Evolutionary conservation across 37 sponge, comb jelly and placozoan species (phyloP).

Genomic region (Chondrilla cf. caribensis): DNA sequence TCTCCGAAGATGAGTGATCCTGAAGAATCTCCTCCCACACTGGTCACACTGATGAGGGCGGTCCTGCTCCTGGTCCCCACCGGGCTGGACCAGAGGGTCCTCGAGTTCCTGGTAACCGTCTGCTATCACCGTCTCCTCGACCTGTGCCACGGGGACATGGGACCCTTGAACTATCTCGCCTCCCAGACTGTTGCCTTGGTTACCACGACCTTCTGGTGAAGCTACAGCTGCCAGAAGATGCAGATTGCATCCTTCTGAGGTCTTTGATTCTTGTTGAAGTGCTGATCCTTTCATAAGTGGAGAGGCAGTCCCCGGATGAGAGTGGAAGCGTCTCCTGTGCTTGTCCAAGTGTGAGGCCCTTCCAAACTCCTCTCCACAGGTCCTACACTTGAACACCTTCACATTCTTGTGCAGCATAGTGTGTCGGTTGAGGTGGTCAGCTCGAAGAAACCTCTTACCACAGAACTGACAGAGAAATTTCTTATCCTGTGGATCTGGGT

Average conservation of each 20-base stretch:
- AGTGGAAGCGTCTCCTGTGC: conserved; percentile 60
- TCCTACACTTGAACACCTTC: conserved; percentile 45
- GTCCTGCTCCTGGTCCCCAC: conserved; percentile 30
- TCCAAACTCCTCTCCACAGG: conserved; percentile 77
- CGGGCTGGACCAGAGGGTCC: not conserved
- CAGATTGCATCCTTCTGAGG: conserved; percentile 37
- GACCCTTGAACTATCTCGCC: not conserved
- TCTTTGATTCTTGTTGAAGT: not conserved
- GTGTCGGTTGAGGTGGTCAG: conserved; percentile 79
- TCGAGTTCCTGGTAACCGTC: not conserved
- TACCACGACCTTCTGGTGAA: conserved; percentile 45
- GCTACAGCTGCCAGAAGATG: conserved; percentile 75
- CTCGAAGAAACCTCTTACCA: conserved; percentile 71
- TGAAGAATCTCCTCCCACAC: conserved; percentile 62
- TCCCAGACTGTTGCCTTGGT: no score
- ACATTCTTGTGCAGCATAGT: conserved; percentile 45
- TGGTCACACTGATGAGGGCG: conserved; percentile 58
- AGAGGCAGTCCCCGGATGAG: conserved; percentile 45
- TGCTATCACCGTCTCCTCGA: conserved; percentile 12
- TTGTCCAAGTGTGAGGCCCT: conserved; percentile 71
- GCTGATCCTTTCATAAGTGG: not conserved
- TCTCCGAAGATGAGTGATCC: conserved; percentile 58
- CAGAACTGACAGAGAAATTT: conserved; percentile 78
- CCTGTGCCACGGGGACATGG: not conserved
- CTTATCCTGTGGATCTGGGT: conserved; percentile 71